These are phyloP conservation scores for Drosophila kepulauana DNA, from an alignment of 1,140 invertebrate genomes.

Conservation along the genomic window DNA sequence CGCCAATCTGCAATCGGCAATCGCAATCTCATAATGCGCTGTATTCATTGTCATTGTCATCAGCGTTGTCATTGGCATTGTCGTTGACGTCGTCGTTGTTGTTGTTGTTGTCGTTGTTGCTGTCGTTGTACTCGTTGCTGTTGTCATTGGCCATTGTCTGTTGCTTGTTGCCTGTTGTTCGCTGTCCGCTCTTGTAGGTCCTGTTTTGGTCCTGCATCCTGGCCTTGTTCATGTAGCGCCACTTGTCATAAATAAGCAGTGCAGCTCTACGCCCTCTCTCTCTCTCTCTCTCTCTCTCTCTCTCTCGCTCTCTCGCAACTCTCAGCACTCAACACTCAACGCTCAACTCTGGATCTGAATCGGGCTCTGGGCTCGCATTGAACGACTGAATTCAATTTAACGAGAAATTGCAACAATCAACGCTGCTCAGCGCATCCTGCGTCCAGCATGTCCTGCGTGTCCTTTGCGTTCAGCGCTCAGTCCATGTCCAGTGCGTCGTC, in stretches of 20 bases:
- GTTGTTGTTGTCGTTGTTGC: slow-evolving; percentile 43
- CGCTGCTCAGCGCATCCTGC: slow-evolving; percentile 52
- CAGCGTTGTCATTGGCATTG: slow-evolving; percentile 42
- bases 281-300: slow-evolving; percentile 6
- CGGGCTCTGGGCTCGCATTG: slow-evolving; percentile 60
- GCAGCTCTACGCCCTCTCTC: slow-evolving; percentile 45
- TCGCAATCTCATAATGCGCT: slow-evolving; percentile 65
- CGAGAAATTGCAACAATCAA: slow-evolving; percentile 82
- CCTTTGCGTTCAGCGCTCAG: slow-evolving; percentile 6
- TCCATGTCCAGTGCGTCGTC: not conserved
- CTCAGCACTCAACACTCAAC: slow-evolving; percentile 35
- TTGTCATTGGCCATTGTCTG: slow-evolving; percentile 13
- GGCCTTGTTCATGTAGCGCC: slow-evolving; percentile 19
- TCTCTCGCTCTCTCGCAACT: slow-evolving; percentile 10
- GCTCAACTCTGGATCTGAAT: slow-evolving; percentile 25
- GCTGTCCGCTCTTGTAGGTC: slow-evolving; percentile 9
- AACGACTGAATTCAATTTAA: slow-evolving; percentile 82
- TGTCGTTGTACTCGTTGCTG: slow-evolving; percentile 31
- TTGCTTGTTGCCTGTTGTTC: slow-evolving; percentile 9
- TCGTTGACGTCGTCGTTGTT: slow-evolving; percentile 26
- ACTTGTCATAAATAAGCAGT: slow-evolving; percentile 80
- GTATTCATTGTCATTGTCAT: slow-evolving; percentile 50
- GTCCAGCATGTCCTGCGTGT: not conserved
- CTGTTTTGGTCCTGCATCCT: slow-evolving; percentile 28
- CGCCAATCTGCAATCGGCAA: not conserved